Evolutionary conservation across 2,113 vertebrate species (phyloP), one percentile per base, ranked within the genome.

Genomic region (Catharus minimus): DNA sequence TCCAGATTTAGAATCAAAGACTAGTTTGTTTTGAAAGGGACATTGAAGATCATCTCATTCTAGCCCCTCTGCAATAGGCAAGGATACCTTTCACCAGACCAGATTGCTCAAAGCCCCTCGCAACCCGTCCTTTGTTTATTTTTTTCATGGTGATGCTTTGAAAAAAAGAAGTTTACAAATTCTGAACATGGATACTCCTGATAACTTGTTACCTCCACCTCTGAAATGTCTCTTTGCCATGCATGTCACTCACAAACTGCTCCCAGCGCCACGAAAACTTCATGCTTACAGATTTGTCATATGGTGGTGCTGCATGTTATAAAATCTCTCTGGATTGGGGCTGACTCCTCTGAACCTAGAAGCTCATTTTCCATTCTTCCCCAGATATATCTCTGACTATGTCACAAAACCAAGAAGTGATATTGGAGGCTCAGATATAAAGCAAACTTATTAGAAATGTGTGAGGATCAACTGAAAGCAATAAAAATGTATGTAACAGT

Each of bases 201-300:
- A 15, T 90, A 44, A 53, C 19, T 72, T 7, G 1, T 18, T 76
- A 30, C 5, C n/a, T 76, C 24, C 20, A 20, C 5, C 19, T 68
- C 58, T 61, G 16, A 58, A 75, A 82, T 16, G 20, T 43, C 57
- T 56, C 7, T 53, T 81, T 71, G 13, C 9, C 55, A 5, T 24
- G 19, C 16, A 16, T 36, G 36, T 75, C 2, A 0, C 7, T 21
- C 0, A 1, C 6, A 13, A 82, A 52, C 15, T 36, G 9, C 16
- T 56, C 41, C 16, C 22, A 49, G 22, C 28, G 64, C 21, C 15
- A 22, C 2, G 3, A 52, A 80, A 69, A 5, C 24, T n/a, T 39
- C 19, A 9, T 11, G 4, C 18, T 78, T 79, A 56, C 20, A 39
- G 24, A 13, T 72, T 67, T 64, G 18, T 72, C n/a, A 26, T 67